Evolutionary conservation across 2,113 vertebrate species (phyloP), one percentile per base, ranked within the genome.

Genomic region (Piaya cayana): DNA sequence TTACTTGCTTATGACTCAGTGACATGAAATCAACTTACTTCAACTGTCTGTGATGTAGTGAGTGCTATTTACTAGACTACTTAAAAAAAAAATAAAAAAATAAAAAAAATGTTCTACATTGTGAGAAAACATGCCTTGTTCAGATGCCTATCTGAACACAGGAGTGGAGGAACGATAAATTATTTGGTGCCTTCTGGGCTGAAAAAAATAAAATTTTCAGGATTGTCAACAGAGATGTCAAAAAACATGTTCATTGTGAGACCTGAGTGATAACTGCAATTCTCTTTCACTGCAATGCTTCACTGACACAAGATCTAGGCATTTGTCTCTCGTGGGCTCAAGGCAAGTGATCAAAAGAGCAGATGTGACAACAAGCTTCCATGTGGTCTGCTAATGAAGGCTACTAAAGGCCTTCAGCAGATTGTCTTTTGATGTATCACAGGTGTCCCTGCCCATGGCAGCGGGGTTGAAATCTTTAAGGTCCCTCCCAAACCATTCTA

Each of bases 1-100:
- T 82, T 39, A 53, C 63, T 88, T 76, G 55, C 27, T 90, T 42
- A 34, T 93, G 75, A 94, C 67, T 95, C 92, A 89, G 6, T 55
- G 68, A 56, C n/a, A 34, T 85, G 75, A 90, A 85, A 56, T 53
- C 45, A 89, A 42, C 39, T 75, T 68, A 62, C 32, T 82, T 71
- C 81, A 84, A 94, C 56, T 75, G 56, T 36, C 78, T 87, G 20
- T 52, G 23, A 64, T 32, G n/a, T 43, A 72, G 39, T 13, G n/a
- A 86, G 34, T 8, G 11, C 11, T 39, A 36, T 65, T 80, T 79
- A 79, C n/a, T 12, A 15, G 9, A 8, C 11, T 50, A 21, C 15
- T 79, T 68, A 58, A 70, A 12, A 56, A 62, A 71, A 58, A 70
- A 12, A 56, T 56, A 26, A 17, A 11, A 47, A 58, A 37, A 56